phyloP scores from a whole-genome alignment of 2,888 invertebrate species.

The Andrena camellia region DNA sequence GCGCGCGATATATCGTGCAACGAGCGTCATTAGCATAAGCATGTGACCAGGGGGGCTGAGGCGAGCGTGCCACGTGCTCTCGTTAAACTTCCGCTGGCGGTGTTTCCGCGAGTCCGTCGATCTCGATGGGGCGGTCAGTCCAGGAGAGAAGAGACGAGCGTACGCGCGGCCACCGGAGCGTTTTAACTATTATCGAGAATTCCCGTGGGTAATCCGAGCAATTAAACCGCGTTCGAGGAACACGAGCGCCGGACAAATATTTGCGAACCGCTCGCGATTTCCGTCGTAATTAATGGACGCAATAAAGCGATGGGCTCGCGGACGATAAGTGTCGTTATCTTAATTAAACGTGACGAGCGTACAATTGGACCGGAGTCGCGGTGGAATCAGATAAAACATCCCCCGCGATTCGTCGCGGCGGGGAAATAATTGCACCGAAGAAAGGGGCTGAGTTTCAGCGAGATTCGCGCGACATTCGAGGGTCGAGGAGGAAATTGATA shows the following conservation, averaged over 20 bases:
- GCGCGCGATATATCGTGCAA: conserved; percentile 53
- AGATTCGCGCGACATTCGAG: neutral
- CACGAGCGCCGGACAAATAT: conserved; percentile 17
- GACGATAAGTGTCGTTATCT: conserved; percentile 47
- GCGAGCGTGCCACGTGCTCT: conserved; percentile 63
- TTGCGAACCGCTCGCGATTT: neutral
- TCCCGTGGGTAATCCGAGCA: neutral
- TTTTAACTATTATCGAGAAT: neutral
- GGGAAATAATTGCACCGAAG: neutral
- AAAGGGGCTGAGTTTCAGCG: neutral
- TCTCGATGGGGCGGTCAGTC: neutral
- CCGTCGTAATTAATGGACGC: conserved; percentile 28
- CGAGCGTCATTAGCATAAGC: conserved; percentile 70
- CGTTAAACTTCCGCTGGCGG: conserved; percentile 9
- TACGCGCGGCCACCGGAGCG: neutral
- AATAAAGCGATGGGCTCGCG: conserved; percentile 3
- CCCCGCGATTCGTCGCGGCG: conserved; percentile 4
- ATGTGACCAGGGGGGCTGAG: conserved; percentile 64
- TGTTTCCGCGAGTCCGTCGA: conserved; percentile 1
- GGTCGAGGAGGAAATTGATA: neutral
- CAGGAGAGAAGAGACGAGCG: neutral
- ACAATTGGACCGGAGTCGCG: neutral
- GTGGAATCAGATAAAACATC: conserved; percentile 19
- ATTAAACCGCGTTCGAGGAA: neutral
- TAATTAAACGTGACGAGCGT: conserved; percentile 17